These are phyloP conservation scores for Magallana ariakensis DNA, from an alignment of 1,140 invertebrate species.

Conservation along the genomic window DNA sequence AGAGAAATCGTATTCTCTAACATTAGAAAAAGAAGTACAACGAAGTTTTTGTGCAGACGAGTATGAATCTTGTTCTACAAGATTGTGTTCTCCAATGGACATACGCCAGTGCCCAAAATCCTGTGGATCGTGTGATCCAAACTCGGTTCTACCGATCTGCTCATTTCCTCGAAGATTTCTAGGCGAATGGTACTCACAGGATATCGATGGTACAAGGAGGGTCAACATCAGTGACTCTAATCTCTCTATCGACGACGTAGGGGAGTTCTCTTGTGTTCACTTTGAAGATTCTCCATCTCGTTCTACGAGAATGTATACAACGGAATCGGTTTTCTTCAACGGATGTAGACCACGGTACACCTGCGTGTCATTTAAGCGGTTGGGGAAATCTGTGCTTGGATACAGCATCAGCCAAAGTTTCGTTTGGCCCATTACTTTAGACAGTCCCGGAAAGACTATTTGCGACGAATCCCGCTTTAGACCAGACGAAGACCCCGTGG, in stretches of 20 bases:
- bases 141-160: conserved; percentile 49
- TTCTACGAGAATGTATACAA: conserved; percentile 40
- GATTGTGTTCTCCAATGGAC: conserved; percentile 58
- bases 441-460: conserved; percentile 29
- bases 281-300: conserved; percentile 38
- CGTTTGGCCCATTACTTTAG: conserved; percentile 43
- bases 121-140: conserved; percentile 61
- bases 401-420: conserved; percentile 52
- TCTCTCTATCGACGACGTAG: conserved; percentile 34
- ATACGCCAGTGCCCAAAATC: conserved; percentile 66
- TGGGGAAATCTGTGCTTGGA: conserved; percentile 38
- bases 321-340: conserved; percentile 45
- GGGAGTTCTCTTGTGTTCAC: conserved; percentile 45
- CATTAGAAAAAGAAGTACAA: conserved; percentile 57
- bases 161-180: conserved; percentile 59
- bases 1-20: conserved; percentile 56
- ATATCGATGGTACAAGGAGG: not conserved
- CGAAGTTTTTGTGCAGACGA: conserved; percentile 65
- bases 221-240: conserved; percentile 48
- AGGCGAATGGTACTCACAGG: conserved; percentile 60
- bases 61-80: conserved; percentile 62
- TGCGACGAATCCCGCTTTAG: conserved; percentile 40
- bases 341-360: conserved; percentile 51
- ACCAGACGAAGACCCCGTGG: conserved; percentile 39
- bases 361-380: conserved; percentile 43